Evolutionary conservation across 2,113 vertebrate species (phyloP).

Genomic region (Eonycteris spelaea): DNA sequence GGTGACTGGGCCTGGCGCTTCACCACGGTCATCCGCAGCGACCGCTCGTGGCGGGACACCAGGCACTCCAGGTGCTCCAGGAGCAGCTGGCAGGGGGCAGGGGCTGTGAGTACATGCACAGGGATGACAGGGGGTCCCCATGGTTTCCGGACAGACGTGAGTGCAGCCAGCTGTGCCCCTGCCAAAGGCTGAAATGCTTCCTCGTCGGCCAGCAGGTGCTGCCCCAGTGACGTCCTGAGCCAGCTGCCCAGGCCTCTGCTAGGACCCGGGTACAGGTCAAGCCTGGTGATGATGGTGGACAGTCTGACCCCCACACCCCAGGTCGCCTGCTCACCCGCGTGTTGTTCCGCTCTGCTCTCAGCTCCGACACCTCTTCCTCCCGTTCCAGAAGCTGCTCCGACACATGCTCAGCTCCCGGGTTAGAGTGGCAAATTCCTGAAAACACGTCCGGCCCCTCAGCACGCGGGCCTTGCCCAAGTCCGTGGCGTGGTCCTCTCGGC

Average conservation of each 20-base stretch:
- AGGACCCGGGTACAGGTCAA: too few relatives aligned
- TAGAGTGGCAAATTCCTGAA: conserved; percentile 96
- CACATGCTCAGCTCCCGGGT: conserved; percentile 96
- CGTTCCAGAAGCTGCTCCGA: conserved; percentile 97
- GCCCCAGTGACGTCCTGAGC: not conserved
- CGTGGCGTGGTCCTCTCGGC: not conserved
- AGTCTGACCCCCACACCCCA: not conserved
- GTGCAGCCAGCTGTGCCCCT: not conserved
- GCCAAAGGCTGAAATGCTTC: not conserved
- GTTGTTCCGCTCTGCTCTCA: conserved; percentile 98
- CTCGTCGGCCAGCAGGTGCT: accelerated
- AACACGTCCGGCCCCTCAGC: conserved; percentile 44
- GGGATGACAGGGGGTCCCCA: not conserved
- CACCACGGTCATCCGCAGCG: conserved; percentile 97
- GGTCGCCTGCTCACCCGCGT: conserved; percentile 88
- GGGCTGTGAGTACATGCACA: not conserved
- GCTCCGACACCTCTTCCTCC: conserved; percentile 97
- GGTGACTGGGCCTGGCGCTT: conserved; percentile 96
- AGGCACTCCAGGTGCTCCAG: conserved; percentile 98
- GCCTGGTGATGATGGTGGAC: not conserved
- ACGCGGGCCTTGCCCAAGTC: not conserved
- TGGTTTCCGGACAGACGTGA: accelerated
- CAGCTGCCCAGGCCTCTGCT: not conserved
- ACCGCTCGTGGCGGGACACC: conserved; percentile 96
- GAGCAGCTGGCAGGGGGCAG: conserved; percentile 85